Base-by-base conservation (phyloP, 2,797 vertebrate species). In the Trachurus trachurus region DNA sequence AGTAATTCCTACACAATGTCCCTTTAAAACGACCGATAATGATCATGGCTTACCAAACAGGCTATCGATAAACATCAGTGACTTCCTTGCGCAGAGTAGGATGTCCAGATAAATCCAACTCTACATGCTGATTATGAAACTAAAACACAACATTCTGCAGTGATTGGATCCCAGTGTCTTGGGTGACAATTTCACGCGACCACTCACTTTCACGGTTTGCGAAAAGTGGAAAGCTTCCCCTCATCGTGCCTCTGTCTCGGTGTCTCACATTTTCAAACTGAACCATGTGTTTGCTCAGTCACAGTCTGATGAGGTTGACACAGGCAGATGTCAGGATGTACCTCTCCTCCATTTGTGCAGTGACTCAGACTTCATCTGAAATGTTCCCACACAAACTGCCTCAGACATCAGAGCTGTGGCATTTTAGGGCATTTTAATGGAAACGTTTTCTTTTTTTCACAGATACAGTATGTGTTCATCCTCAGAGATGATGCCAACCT, bases 321-420 rank as follows among this genome's bases (percentile, higher is more conserved):
- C 29, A 60, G 56, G 19, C 44, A 21, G 16, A 40, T 50, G 66
- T 68, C 64, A 74, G 56, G 10, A 57, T 58, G 12, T 76, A 67
- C 47, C 62, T 53, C 59, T 69, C 56, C 57, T 13, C 75, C 65
- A 78, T 71, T 56, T n/a, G 49, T 76, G 22, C 31, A 57, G 45
- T 86, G 79, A 82, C 58, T 86, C 83, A 86, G 61, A 50, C 47
- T 15, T 53, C 39, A 53, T 66, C 31, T 39, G 3, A 50, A 40
- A 49, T 68, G 31, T 75, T 83, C 76, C 76, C 66, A 78, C 78
- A 76, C 69, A 81, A 54, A 65, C 58, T 58, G 74, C 60, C 61
- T 73, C 60, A 58, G 49, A 70, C 59, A 63, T 71, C 47, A 65
- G 16, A 1, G 5, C 12, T 66, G 34, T 26, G 26, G 26, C 26